These are phyloP conservation scores for Somateria mollissima DNA, from an alignment of 2,797 vertebrate genomes.

Conservation along the genomic window DNA sequence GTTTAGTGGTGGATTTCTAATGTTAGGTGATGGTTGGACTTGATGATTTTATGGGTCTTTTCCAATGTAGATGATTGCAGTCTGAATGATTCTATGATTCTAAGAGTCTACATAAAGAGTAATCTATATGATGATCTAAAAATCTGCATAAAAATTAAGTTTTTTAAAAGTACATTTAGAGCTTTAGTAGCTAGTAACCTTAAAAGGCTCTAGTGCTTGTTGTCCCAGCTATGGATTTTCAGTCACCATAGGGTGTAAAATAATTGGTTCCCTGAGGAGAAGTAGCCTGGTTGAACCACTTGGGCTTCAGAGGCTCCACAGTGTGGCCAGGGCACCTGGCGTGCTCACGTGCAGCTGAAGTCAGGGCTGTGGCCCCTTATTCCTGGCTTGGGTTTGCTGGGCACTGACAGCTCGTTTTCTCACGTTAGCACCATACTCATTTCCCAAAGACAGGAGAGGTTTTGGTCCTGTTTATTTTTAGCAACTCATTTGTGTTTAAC, in stretches of 20 bases:
- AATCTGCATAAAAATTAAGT: background rate
- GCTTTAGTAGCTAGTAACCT: background rate
- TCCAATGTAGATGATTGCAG: background rate
- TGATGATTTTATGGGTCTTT: background rate
- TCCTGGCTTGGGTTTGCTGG: background rate
- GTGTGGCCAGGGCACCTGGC: background rate
- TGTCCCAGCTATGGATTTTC: slow-evolving; percentile 1
- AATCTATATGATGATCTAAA: background rate
- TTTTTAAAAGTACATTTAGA: background rate
- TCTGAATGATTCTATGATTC: background rate
- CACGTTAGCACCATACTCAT: background rate
- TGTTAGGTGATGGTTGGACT: background rate
- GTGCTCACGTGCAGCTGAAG: background rate
- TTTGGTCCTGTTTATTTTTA: background rate
- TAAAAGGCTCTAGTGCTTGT: background rate
- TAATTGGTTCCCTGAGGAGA: slow-evolving; percentile 49
- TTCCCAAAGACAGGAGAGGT: background rate
- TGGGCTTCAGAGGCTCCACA: background rate
- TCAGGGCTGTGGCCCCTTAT: background rate
- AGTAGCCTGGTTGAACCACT: background rate
- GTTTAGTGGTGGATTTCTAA: background rate
- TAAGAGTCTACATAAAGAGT: too few species aligned
- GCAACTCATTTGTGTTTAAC: background rate
- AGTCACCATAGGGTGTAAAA: background rate
- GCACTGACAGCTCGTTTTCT: background rate